Evolutionary conservation across 2,797 vertebrate species (phyloP).

Genomic region (Pseudochromis fuscus): DNA sequence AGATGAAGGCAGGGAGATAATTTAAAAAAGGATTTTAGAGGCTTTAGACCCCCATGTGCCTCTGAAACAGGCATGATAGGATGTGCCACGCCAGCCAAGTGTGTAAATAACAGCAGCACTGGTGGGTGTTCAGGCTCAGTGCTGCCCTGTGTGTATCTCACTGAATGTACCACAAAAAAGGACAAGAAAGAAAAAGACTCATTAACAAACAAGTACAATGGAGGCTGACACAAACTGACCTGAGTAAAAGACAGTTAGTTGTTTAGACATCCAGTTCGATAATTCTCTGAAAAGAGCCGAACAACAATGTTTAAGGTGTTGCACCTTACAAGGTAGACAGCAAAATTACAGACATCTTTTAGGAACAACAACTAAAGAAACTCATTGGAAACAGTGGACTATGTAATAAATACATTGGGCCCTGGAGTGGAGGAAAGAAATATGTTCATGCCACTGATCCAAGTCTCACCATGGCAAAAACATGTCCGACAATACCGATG

Average conservation of each 20-base stretch:
- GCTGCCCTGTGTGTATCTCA: not conserved
- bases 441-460: no score
- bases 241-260: constrained; percentile 26
- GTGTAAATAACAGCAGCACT: constrained; percentile 10
- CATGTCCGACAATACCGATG: no score
- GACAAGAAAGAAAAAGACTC: constrained; percentile 23
- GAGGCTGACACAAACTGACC: constrained; percentile 27
- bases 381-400: no score
- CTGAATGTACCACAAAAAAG: no score
- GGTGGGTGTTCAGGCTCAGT: constrained; percentile 4
- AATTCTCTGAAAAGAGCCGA: constrained; percentile 17
- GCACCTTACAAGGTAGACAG: constrained; percentile 4
- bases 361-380: no score
- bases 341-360: no score
- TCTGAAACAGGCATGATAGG: constrained; percentile 18
- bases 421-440: no score
- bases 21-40: constrained; percentile 30
- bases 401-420: no score
- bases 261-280: constrained; percentile 27
- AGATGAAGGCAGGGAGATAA: constrained; percentile 19
- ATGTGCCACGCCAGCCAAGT: not conserved
- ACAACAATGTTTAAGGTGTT: not conserved
- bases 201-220: constrained; percentile 54
- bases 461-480: no score
- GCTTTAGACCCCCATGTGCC: not conserved